A percentile compares a stretch with the other conserved stretches of the same genome.
Conservation (phyloP, 2,888 invertebrate species). For the Aphidius colemani region DNA sequence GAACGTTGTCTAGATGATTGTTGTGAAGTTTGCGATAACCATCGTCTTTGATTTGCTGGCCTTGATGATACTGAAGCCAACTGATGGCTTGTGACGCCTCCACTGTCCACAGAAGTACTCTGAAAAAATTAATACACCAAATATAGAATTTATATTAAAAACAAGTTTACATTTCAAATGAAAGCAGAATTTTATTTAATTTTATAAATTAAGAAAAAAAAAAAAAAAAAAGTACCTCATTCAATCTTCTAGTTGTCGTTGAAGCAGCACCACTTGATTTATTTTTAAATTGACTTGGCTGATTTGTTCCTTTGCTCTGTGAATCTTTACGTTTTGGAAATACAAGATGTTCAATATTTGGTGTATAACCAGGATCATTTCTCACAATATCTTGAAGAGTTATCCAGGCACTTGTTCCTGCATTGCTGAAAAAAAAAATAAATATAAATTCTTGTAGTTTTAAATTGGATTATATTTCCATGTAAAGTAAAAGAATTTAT, state of each 20-base stretch:
- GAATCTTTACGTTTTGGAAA: slow-evolving; percentile 62
- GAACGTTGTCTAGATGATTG: slow-evolving; percentile 50
- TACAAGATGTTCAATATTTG: slow-evolving; percentile 66
- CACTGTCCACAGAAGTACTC: slow-evolving; percentile 51
- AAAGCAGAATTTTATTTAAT: too few relatives aligned
- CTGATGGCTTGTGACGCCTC: slow-evolving; percentile 42
- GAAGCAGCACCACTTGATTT: slow-evolving; percentile 34
- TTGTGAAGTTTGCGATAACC: slow-evolving; percentile 51
- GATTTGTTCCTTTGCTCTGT: slow-evolving; percentile 31
- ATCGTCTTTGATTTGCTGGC: slow-evolving; percentile 50
- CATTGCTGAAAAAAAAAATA: slow-evolving; percentile 2
- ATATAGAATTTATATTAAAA: neutral
- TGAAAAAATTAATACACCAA: slow-evolving; percentile 34
- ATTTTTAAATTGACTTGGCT: too few relatives aligned
- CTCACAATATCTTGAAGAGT: slow-evolving; percentile 56
- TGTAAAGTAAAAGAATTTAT: neutral
- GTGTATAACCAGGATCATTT: slow-evolving; percentile 63
- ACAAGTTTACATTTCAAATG: slow-evolving; percentile 31
- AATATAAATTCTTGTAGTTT: neutral
- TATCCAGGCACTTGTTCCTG: slow-evolving; percentile 47
- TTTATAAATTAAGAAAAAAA: too few relatives aligned
- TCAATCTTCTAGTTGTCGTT: slow-evolving; percentile 57
- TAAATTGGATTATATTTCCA: too few relatives aligned
- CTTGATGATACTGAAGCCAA: slow-evolving; percentile 57
- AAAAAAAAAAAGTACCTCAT: slow-evolving; percentile 63